Conservation (phyloP, 2,797 vertebrate species). For the Oophaga sylvatica region DNA sequence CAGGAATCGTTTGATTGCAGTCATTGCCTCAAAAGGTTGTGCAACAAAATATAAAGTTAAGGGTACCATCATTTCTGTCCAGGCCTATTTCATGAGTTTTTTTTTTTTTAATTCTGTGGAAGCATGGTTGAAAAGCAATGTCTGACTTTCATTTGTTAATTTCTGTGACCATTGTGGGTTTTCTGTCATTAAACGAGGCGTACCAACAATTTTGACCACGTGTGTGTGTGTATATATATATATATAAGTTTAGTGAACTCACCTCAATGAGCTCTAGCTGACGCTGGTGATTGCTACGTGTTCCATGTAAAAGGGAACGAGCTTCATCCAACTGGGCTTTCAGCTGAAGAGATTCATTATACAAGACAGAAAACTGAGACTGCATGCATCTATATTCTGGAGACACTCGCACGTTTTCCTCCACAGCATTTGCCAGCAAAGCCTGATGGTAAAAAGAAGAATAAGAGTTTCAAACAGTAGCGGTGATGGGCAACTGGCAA, state of each 20-base stretch:
- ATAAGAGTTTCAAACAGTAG: neutral
- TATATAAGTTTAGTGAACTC: neutral
- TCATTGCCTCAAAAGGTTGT: too few relatives aligned
- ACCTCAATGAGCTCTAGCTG: conserved; percentile 98
- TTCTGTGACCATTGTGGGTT: too few relatives aligned
- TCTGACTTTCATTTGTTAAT: too few relatives aligned
- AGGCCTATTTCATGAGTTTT: too few relatives aligned
- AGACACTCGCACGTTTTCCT: conserved; percentile 89
- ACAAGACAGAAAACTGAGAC: conserved; percentile 96
- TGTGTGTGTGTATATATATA: too few relatives aligned
- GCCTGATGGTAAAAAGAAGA: conserved; percentile 70
- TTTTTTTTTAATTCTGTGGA: too few relatives aligned
- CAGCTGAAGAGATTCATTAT: conserved; percentile 93
- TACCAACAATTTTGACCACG: too few relatives aligned
- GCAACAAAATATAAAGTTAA: too few relatives aligned
- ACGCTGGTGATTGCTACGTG: conserved; percentile 87
- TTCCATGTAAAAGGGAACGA: conserved; percentile 89
- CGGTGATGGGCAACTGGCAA: neutral
- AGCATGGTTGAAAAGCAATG: too few relatives aligned
- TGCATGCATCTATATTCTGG: conserved; percentile 96
- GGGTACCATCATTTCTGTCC: too few relatives aligned
- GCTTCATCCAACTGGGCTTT: conserved; percentile 95
- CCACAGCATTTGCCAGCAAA: conserved; percentile 86
- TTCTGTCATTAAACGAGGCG: too few relatives aligned
- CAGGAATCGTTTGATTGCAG: too few relatives aligned